Evolutionary conservation across 1,140 invertebrate genomes (phyloP).

Genomic region (Metaphire vulgaris): DNA sequence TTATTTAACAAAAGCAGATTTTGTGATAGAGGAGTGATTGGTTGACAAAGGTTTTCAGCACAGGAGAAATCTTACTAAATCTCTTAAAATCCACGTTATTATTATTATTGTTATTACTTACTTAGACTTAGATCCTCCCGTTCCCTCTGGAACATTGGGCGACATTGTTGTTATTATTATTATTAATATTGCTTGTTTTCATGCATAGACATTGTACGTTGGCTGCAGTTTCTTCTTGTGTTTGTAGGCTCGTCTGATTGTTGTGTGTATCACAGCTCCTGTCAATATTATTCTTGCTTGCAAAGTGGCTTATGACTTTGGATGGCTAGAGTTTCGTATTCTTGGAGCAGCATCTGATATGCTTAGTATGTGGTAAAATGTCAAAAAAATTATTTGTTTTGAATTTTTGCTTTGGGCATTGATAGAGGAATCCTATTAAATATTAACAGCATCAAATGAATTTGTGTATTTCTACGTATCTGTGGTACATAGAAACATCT

Average conservation of each 20-base stretch:
- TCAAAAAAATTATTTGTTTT: neutral
- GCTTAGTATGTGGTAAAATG: neutral
- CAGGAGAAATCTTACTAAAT: too few relatives aligned
- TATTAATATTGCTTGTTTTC: neutral
- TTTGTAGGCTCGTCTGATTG: neutral
- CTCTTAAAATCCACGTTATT: neutral
- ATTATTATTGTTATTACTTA: neutral
- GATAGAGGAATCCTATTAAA: neutral
- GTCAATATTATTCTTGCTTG: neutral
- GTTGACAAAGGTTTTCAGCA: too few relatives aligned
- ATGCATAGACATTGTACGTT: neutral
- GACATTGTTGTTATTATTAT: neutral
- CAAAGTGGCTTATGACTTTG: neutral
- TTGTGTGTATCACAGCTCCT: neutral
- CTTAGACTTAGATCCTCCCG: neutral
- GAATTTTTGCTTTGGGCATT: neutral
- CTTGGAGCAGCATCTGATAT: neutral
- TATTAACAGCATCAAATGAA: neutral
- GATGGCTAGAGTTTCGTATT: neutral
- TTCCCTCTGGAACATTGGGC: neutral
- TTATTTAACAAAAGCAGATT: too few relatives aligned
- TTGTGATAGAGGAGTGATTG: too few relatives aligned
- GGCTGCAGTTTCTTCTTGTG: neutral
- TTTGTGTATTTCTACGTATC: neutral
- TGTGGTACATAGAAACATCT: neutral